phyloP scores from a whole-genome alignment of 2,888 invertebrate genomes.

The Tipula vernalis region DNA sequence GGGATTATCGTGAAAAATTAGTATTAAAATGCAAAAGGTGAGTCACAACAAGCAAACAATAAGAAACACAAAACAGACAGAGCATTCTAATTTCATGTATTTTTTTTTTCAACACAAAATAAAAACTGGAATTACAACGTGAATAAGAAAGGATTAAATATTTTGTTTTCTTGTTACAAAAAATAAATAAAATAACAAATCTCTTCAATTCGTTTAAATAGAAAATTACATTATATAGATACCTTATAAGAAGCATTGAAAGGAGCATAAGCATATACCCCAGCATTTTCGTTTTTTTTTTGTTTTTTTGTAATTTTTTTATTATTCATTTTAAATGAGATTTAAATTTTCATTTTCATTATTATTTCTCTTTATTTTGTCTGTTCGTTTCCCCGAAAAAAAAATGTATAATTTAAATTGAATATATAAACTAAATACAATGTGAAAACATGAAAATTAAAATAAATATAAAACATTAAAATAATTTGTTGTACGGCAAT shows the following conservation, averaged over 20 bases:
- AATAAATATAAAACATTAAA: not conserved
- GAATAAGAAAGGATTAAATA: not conserved
- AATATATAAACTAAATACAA: constrained; percentile 4
- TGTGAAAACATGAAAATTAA: constrained; percentile 4
- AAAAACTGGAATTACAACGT: not conserved
- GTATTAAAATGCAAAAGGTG: not conserved
- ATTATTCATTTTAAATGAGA: not conserved
- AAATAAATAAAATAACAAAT: not conserved
- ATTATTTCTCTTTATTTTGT: not conserved
- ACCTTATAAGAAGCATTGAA: not conserved
- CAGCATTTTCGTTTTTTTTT: not conserved
- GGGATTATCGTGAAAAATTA: not conserved
- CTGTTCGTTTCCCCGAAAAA: not conserved
- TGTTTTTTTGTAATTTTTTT: not conserved
- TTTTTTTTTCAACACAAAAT: not conserved
- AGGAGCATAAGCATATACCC: not conserved
- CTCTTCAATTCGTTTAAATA: not conserved
- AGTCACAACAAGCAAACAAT: not conserved
- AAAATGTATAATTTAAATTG: not conserved
- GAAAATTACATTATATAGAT: not conserved
- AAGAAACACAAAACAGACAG: not conserved
- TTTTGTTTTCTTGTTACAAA: not conserved
- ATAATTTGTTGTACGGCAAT: not conserved
- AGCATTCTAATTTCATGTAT: not conserved
- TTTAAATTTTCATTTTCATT: not conserved